Conservation (phyloP, 2,113 vertebrate genomes). For the Dolichotis patagonum region DNA sequence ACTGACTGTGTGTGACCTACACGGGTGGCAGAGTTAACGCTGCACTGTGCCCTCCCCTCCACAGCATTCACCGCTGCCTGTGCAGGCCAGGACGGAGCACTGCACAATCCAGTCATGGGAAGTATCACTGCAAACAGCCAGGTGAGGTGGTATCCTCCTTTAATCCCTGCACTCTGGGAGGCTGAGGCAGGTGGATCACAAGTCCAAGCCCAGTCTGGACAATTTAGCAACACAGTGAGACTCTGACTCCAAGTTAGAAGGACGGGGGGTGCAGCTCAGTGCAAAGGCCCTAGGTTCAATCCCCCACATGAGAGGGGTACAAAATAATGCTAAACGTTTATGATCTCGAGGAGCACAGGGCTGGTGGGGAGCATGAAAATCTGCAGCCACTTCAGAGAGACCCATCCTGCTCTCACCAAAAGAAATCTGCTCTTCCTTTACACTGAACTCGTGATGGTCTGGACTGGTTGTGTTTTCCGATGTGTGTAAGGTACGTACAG, state of each 20-base stretch:
- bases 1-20: background rate
- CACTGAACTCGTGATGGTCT: constrained; percentile 52
- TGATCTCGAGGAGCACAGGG: background rate
- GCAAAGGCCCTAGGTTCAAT: background rate
- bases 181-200: background rate
- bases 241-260: background rate
- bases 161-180: background rate
- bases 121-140: background rate
- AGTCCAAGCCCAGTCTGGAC: background rate
- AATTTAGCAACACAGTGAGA: background rate
- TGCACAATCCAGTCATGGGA: background rate
- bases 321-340: background rate
- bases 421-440: background rate
- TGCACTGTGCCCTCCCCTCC: background rate
- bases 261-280: background rate
- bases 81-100: background rate
- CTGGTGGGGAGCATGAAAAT: background rate
- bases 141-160: no score
- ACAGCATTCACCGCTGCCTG: background rate
- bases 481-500: constrained; percentile 68
- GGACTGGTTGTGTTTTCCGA: constrained; percentile 68
- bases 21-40: background rate
- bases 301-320: background rate
- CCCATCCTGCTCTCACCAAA: background rate
- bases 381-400: background rate